Evolutionary conservation across 2,113 vertebrate genomes (phyloP).

Genomic region (Trichomycterus rosablanca): DNA sequence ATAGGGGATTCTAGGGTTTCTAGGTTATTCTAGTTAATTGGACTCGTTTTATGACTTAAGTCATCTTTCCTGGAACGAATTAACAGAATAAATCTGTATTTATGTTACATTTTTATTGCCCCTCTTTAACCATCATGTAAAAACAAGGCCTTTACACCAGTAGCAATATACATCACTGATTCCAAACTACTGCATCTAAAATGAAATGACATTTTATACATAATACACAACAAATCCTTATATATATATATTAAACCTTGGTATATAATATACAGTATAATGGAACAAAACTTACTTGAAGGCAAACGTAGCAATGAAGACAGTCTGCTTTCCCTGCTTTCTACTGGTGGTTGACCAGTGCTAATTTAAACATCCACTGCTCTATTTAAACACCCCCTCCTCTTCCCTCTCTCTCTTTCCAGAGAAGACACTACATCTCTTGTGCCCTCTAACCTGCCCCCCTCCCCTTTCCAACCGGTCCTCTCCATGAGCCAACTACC

Average conservation of each 20-base stretch:
- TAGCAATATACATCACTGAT: too few relatives aligned
- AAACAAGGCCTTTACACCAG: slow-evolving; percentile 1
- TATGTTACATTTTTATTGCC: too few relatives aligned
- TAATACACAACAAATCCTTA: neutral
- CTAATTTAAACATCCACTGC: slow-evolving; percentile 70
- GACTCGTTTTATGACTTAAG: too few relatives aligned
- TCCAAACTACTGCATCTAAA: neutral
- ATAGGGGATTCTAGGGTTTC: too few relatives aligned
- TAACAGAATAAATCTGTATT: too few relatives aligned
- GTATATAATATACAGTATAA: neutral
- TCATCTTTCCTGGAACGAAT: too few relatives aligned
- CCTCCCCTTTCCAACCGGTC: slow-evolving; percentile 44
- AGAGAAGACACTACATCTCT: slow-evolving; percentile 75
- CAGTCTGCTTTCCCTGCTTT: slow-evolving; percentile 43
- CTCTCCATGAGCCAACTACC: slow-evolving; percentile 57
- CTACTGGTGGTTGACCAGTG: slow-evolving; percentile 51
- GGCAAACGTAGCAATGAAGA: slow-evolving; percentile 23
- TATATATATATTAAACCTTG: neutral
- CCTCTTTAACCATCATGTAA: neutral
- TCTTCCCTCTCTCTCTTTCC: slow-evolving; percentile 60
- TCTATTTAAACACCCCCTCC: slow-evolving; percentile 65
- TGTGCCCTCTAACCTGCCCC: slow-evolving; percentile 61
- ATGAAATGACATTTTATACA: neutral
- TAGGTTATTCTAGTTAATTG: too few relatives aligned
- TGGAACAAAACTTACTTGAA: slow-evolving; percentile 37